A percentile compares a stretch with the other conserved stretches of the same genome.
Evolutionary conservation across 2,797 vertebrate genomes (phyloP).

Genomic region (Alexandromys oeconomus): DNA sequence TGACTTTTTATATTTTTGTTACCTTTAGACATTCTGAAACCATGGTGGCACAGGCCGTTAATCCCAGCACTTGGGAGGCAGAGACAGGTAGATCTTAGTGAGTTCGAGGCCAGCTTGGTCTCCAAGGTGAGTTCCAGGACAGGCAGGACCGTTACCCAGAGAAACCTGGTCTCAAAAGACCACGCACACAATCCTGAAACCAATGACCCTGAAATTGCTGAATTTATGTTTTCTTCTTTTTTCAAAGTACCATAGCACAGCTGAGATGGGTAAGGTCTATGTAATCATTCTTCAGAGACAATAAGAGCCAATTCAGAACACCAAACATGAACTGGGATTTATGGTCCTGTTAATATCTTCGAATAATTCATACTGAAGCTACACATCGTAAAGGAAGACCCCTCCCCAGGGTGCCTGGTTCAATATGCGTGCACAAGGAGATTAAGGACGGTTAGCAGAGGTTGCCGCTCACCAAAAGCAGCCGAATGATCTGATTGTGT

Average conservation of each 20-base stretch:
- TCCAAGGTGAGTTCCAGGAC: not conserved
- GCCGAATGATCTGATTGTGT: conserved; percentile 70
- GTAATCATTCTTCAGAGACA: conserved; percentile 59
- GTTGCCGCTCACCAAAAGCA: conserved; percentile 47
- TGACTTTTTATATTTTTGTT: conserved; percentile 32
- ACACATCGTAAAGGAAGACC: conserved; percentile 37
- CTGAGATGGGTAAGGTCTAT: conserved; percentile 42
- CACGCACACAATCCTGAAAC: conserved; percentile 21
- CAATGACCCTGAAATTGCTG: not conserved
- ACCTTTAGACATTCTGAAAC: conserved; percentile 59
- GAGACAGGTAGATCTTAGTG: not conserved
- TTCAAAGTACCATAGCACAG: conserved; percentile 39
- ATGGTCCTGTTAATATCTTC: conserved; percentile 63
- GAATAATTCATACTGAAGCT: conserved; percentile 58
- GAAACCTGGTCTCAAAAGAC: not conserved
- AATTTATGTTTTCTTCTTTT: conserved; percentile 19
- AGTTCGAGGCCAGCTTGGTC: not conserved
- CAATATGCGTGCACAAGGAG: conserved; percentile 45
- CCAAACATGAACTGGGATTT: conserved; percentile 62
- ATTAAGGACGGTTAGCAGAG: conserved; percentile 21
- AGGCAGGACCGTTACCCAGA: not conserved
- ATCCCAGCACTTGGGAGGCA: not conserved
- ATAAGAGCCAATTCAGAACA: conserved; percentile 10
- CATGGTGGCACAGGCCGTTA: not conserved
- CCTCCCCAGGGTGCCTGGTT: conserved; percentile 36